Base-by-base conservation (phyloP, 1,140 invertebrate species). In the Coenobita brevimanus region DNA sequence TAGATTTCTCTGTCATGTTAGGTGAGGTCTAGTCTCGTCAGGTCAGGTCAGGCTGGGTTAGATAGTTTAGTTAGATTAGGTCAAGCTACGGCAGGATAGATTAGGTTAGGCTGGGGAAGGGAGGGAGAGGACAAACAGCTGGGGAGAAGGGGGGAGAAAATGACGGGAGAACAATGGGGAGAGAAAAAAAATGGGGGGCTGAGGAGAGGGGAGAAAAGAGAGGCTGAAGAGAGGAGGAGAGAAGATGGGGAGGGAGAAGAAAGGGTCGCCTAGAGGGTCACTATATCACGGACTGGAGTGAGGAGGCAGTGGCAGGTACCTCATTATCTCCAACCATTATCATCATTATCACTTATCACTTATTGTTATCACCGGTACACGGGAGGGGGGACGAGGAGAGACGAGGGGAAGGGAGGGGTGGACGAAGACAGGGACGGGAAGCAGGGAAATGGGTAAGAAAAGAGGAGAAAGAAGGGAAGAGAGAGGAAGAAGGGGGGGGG, bases 291-390 rank as follows among this genome's bases (percentile, higher is more conserved):
- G 71, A 41, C 38, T 76, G 54, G 78, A 85, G 71, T 75, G 50
- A 62, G 73, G 71, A 36, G 27, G 54, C 78, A 54, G 71, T 41
- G 73, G 82, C 73, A 38, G 82, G 54, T 6, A 33, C 30, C 50
- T 84, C 82, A 84, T 84, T 84, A 84, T 75, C 82, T 57, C 15
- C 38, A 21, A 43, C 38, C 71, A 64, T 64, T 76, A 85, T 85
- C 82, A 85, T 85, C 73, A 85, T 85, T 85, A 85, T 85, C 82
- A 85, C 71, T 85, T 85, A 85, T 85, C 82, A 85, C 71, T 78
- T 85, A 76, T 76, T 76, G 82, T 85, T 85, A 85, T 85, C 82
- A 64, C 54, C 57, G 33, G 67, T 50, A 73, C 50, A 46, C 71
- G 71, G 57, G 82, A 33, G 33, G 71, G 17, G 24, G 3, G 6